A percentile compares a stretch with the other conserved stretches of the same genome.
Evolutionary conservation across 2,888 invertebrate species (phyloP).

Genomic region (Thalpophila matura): DNA sequence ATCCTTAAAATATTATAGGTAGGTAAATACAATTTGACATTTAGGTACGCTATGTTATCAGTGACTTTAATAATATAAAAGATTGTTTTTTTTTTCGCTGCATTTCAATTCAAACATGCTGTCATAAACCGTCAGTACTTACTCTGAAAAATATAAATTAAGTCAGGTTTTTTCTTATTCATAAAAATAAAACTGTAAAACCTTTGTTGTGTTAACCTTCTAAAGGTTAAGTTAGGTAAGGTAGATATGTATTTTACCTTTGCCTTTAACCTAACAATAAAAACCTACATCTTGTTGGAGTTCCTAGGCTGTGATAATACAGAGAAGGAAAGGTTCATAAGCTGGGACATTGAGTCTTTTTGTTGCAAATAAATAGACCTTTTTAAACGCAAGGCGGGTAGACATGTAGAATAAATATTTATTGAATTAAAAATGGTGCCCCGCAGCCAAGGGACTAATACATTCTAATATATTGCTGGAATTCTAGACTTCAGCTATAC

Average conservation of each 20-base stretch:
- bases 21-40: too few relatives aligned
- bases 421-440: slow-evolving; percentile 27
- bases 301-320: slow-evolving; percentile 3
- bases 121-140: too few relatives aligned
- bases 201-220: neutral
- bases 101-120: too few relatives aligned
- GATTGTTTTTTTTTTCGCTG: too few relatives aligned
- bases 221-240: slow-evolving; percentile 2
- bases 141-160: too few relatives aligned
- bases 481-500: neutral
- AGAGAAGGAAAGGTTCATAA: slow-evolving; percentile 18
- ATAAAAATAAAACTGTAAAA: too few relatives aligned
- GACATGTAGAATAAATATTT: slow-evolving; percentile 16
- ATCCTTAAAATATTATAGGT: too few relatives aligned
- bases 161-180: too few relatives aligned
- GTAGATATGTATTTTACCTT: neutral
- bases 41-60: too few relatives aligned
- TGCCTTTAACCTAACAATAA: slow-evolving; percentile 10
- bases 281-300: slow-evolving; percentile 31
- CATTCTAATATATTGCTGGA: slow-evolving; percentile 4
- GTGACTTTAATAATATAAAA: too few relatives aligned
- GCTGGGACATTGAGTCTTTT: slow-evolving; percentile 16
- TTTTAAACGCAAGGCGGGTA: slow-evolving; percentile 8
- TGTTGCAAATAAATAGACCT: slow-evolving; percentile 30
- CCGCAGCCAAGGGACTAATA: neutral